Percentiles rank a stretch among this genome's conserved stretches.
These are phyloP conservation scores for Epizoanthus scotinus DNA, from an alignment of 92 coral and sea anemone genomes.

Conservation along the genomic window DNA sequence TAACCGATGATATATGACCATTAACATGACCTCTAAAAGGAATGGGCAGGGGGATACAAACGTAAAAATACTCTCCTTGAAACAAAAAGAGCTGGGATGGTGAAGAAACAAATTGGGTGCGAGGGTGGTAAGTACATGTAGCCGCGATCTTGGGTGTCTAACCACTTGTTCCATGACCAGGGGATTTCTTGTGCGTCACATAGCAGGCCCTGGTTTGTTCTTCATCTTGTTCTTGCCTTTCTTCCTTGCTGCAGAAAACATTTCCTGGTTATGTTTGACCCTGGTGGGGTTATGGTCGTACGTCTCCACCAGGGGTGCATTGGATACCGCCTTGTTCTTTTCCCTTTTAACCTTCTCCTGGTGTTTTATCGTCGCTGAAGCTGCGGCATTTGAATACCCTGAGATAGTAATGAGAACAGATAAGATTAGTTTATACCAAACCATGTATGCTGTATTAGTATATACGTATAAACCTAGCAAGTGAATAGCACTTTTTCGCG, in stretches of 20 bases:
- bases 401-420: background rate
- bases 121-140: no score
- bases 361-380: constrained; percentile 73
- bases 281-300: constrained; percentile 82
- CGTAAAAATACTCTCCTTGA: no score
- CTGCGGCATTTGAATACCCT: constrained; percentile 89
- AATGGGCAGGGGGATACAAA: no score
- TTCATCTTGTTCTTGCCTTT: constrained; percentile 55
- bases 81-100: no score
- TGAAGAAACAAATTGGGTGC: no score
- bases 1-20: no score
- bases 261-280: constrained; percentile 73
- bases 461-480: no score
- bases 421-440: background rate
- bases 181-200: constrained; percentile 28
- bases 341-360: constrained; percentile 81
- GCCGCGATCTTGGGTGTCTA: no score
- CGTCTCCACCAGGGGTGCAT: constrained; percentile 79
- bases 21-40: no score
- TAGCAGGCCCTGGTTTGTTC: constrained; percentile 54
- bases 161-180: no score
- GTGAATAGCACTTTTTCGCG: no score
- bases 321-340: constrained; percentile 65
- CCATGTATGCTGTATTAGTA: no score
- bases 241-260: constrained; percentile 58